Evolutionary conservation across 2,113 vertebrate species (phyloP), one percentile per base, ranked within the genome.

Genomic region (Corvus moneduloides): DNA sequence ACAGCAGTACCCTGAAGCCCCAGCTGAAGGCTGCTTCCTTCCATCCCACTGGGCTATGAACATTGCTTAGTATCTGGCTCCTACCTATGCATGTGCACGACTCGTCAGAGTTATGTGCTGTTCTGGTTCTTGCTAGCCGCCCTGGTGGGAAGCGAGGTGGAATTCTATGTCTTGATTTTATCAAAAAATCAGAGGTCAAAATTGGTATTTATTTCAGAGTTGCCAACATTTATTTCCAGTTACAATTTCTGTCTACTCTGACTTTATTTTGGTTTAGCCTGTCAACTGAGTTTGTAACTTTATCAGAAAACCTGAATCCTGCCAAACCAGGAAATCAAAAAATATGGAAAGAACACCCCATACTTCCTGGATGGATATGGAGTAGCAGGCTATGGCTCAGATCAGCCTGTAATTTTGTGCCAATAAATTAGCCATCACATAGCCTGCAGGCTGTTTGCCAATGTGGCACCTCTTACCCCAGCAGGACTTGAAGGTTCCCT

Each of bases 221-320:
- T 85, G 30, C 13, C 41, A 85, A 37, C 9, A 16, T 79, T 68
- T 61, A 64, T 44, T 87, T 90, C 14, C 30, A 61, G 27, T 41
- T 72, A 72, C 7, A 75, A 35, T 76, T 79, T 79, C 52, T 78
- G 23, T 55, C 19, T 78, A n/a, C 11, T 43, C 87, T 43, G 44
- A 82, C 21, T 44, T 83, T 64, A 52, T 68, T 90, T 79, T 90
- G 37, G 54, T 72, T 90, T 79, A 79, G 49, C 51, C 52, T 64
- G 58, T 59, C 44, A 85, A 52, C 4, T 27, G 71, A 78, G n/a
- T 61, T n/a, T 33, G 58, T 33, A 90, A 52, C 72, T 92, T 67
- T 48, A 68, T 63, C 18, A 73, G 79, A 75, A 80, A 72, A 72
- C 12, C 17, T 26, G 48, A 79, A 72, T 32, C 21, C 44, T 83